Base-by-base conservation (phyloP, 1,140 invertebrate species). In the Nebria ingens region DNA sequence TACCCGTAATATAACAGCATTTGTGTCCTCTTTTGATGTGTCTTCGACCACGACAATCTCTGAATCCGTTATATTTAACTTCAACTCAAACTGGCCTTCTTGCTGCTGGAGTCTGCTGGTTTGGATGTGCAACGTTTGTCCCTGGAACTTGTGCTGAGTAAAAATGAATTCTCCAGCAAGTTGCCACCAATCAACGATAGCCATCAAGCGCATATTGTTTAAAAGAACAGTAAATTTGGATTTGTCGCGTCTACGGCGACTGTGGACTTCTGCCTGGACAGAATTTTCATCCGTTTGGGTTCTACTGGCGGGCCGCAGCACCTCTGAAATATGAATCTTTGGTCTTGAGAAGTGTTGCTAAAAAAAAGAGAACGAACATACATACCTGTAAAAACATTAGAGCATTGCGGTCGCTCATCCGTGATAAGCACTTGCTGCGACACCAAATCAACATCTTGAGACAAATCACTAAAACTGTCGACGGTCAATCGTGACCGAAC, bases 201-300 rank as follows among this genome's bases (percentile, higher is more conserved):
- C 87, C 78, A 97, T 93, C 2, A 98, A 71, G 51, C 94, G 77
- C 91, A 98, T 96, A 67, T 96, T 95, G 68, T 97, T 96, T 2
- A 98, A 74, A 17, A 98, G 72, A 54, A 98, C 84, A 0, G 93
- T 97, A 55, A 94, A 93, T 57, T 87, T 84, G 0, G 82, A 81
- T n/a, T 80, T 78, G 58, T 86, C 85, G 0, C 70, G 72, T 11
- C 84, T 73, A 65, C 80, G 85, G 21, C 85, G 77, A 61, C 86
- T 87, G 70, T 94, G 90, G 25, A 93, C 77, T 71, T 93, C 91
- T 0, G 86, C 89, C 70, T 93, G 91, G 4, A 93, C 85, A 15
- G 77, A 70, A 68, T 84, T 73, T 54, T 70, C 69, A 11, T 9
- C 63, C 69, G 23, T 19, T 62, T 56, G 4, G 72, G 67, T 52